Conservation (phyloP, 2,113 vertebrate species). For the Tetraodon nigroviridis region DNA sequence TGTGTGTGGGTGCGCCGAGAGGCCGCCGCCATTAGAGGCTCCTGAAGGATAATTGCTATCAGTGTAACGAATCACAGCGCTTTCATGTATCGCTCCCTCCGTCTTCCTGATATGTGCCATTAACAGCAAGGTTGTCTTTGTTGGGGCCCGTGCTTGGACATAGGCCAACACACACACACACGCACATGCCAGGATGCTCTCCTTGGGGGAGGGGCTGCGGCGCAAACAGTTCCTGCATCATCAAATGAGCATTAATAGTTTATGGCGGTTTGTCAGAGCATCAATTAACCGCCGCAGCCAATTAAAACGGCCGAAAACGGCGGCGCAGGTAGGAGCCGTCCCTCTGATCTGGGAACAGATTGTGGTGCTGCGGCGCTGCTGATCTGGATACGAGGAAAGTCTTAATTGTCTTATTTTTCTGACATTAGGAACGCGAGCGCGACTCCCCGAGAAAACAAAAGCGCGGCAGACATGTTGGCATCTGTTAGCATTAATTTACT, state of each 20-base stretch:
- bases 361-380: background rate
- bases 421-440: slow-evolving; percentile 73
- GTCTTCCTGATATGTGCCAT: slow-evolving; percentile 69
- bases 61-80: slow-evolving; percentile 73
- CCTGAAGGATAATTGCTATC: slow-evolving; percentile 75
- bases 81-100: slow-evolving; percentile 66
- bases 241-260: slow-evolving; percentile 45
- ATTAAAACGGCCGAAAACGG: no score
- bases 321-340: slow-evolving; percentile 17
- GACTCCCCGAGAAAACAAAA: slow-evolving; percentile 62
- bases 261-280: background rate
- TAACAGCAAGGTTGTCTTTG: slow-evolving; percentile 72
- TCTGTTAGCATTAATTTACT: slow-evolving; percentile 81
- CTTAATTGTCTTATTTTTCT: slow-evolving; percentile 70
- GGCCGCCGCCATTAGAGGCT: slow-evolving; percentile 63
- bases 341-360: background rate
- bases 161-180: slow-evolving; percentile 43
- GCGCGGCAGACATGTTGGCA: slow-evolving; percentile 77
- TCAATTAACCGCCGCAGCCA: no score
- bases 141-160: slow-evolving; percentile 63
- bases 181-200: slow-evolving; percentile 42
- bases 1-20: slow-evolving; percentile 18
- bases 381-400: slow-evolving; percentile 31
- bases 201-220: slow-evolving; percentile 19
- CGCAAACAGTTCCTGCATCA: slow-evolving; percentile 41